Evolutionary conservation across 2,113 vertebrate species (phyloP).

Genomic region (Centropus bengalensis): DNA sequence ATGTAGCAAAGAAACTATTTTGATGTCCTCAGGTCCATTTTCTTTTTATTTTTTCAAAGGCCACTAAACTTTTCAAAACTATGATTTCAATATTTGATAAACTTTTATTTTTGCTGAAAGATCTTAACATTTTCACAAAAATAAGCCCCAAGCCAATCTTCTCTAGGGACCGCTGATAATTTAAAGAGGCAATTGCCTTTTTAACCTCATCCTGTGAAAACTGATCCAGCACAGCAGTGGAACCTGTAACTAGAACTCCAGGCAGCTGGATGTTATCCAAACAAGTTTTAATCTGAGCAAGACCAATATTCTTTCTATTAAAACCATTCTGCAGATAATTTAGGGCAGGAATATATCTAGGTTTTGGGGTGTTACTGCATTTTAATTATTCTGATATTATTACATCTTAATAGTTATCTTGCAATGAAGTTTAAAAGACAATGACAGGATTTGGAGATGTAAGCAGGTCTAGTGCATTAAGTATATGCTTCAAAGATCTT

Average conservation of each 20-base stretch:
- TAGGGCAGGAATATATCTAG: not conserved
- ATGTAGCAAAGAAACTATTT: not conserved
- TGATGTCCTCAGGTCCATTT: not conserved
- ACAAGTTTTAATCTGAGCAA: not conserved
- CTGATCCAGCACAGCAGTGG: not conserved
- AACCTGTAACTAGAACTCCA: conserved; percentile 18
- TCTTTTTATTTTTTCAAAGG: not conserved
- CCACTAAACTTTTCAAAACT: not conserved
- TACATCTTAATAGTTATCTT: not conserved
- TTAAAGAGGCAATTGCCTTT: conserved; percentile 21
- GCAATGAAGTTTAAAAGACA: not conserved
- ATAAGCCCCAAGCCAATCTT: not conserved
- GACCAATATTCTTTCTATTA: not conserved
- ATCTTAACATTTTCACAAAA: not conserved
- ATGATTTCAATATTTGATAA: not conserved
- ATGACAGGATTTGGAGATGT: not conserved
- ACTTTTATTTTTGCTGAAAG: not conserved
- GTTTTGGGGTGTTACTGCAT: not conserved
- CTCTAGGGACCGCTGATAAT: not conserved
- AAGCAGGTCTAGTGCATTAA: not conserved
- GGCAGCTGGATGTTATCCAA: not conserved
- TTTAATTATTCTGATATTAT: not conserved
- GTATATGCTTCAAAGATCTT: not conserved
- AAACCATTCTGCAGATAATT: not conserved
- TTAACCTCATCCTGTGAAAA: conserved; percentile 34